Evolutionary conservation across 2,888 invertebrate genomes (phyloP), one percentile per base, ranked within the genome.

Genomic region (Balanococcus diminutus): DNA sequence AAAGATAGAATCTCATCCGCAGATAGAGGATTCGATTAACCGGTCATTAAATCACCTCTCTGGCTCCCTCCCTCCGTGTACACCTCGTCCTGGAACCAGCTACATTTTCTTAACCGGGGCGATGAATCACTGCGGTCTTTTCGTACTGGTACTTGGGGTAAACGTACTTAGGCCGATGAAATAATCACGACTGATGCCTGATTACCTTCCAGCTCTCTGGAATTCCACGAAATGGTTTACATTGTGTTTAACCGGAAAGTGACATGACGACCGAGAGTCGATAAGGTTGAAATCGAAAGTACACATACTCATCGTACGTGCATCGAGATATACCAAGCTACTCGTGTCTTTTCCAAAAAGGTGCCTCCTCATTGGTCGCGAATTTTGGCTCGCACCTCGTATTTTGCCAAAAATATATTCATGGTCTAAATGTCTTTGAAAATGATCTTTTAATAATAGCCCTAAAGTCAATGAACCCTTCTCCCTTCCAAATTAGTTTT

Each of bases 391-490:
- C 31, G 31, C n/a, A 25, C 25, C 25, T 72, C 72, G 32, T 72
- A n/a, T 72, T 46, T 46, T n/a, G 46, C 28, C 72, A 72, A 72
- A 72, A 72, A 72, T 72, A 72, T 72, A 72, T 32, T 31, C 72
- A 16, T 16, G 72, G 72, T 72, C 16, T 32, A 31, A 72, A 31
- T 72, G 72, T 72, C 72, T 31, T 72, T 32, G 72, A 72, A 72
- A 72, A 72, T 72, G 72, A 72, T 72, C 72, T 32, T 72, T 72
- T 72, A 72, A 72, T 72, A 72, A 72, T 72, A 72, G 72, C 32
- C 28, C 11, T 6, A 1, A n/a, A 46, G 72, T 72, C 72, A 72
- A 72, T 72, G 72, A 72, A 28, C 72, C 32, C 14, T 72, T 46
- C 6, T 46, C n/a, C 4, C 3, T 25, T 9, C 19, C 9, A n/a